Conservation (phyloP, 92 coral and sea anemone genomes). For the Zoanthus solanderi region DNA sequence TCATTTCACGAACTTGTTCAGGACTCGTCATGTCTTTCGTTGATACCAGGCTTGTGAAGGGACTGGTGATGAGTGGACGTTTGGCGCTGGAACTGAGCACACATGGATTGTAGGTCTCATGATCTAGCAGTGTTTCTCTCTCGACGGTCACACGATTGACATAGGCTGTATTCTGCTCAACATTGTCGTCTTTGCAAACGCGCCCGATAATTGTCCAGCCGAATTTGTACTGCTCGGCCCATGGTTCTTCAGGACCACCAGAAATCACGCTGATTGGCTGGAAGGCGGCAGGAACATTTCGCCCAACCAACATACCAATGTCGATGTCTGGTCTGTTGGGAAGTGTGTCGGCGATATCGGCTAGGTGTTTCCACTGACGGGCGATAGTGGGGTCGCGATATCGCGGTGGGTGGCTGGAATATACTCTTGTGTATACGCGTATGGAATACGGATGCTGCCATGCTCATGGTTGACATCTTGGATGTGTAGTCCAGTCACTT, state of each 20-base stretch:
- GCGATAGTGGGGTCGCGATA: constrained; percentile 59
- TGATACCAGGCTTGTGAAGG: no score
- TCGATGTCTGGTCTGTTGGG: constrained; percentile 18
- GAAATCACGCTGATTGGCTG: no score
- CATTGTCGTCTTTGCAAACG: constrained; percentile 47
- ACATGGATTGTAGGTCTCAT: constrained; percentile 27
- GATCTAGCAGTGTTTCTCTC: constrained; percentile 36
- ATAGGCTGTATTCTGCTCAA: constrained; percentile 2
- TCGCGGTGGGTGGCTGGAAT: constrained; percentile 20
- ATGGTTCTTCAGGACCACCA: no score
- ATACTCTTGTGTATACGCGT: constrained; percentile 49
- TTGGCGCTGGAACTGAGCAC: constrained; percentile 15
- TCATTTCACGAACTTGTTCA: constrained; percentile 25
- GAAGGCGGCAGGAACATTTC: no score
- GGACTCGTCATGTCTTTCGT: constrained; percentile 44
- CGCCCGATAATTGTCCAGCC: constrained; percentile 71
- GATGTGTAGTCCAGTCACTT: no score
- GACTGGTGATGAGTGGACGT: not conserved
- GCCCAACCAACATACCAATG: no score
- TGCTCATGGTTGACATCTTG: no score
- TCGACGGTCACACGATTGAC: no score
- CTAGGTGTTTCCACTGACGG: not conserved
- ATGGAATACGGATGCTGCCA: not conserved
- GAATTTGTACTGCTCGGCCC: constrained; percentile 39
- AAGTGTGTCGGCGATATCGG: not conserved